Base-by-base conservation (phyloP, 2,888 invertebrate species). In the Hydropsyche betteni region DNA sequence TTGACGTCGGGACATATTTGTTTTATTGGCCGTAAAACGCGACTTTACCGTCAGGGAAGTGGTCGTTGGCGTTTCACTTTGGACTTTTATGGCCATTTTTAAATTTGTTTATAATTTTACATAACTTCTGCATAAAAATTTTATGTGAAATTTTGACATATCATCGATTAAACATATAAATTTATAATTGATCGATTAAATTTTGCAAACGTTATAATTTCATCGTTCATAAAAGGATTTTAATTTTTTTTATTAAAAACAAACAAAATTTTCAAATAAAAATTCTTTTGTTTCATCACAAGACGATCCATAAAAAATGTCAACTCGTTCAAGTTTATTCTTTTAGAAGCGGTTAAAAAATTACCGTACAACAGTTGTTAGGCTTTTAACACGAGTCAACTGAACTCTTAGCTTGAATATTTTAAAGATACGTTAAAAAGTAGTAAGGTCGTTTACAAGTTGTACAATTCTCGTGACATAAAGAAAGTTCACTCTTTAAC, bases 401-500 rank as follows among this genome's bases (percentile, higher is more conserved):
- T 10, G 44, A 44, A 44, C 44, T 44, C 44, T 44, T 44, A 10
- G 44, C 44, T 44, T 44, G 44, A 44, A 44, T 44, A 44, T 44
- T 44, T 44, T 10, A 44, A 44, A 44, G 44, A 2, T 44, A 10
- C 55, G 55, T 55, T 55, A 55, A 55, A 55, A 55, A 44, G 44
- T 44, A 10, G 7, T 10, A 44, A 6, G 44, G 44, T 44, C 44
- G 44, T 44, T 44, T 44, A 58, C 14, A 58, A 58, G 58, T 24
- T 58, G 16, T 64, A 64, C 34, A 64, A 64, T 64, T 64, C 36
- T 12, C n/a, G 34, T n/a, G 64, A 64, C 36, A 34, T 64, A 64
- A 61, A 64, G 64, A 64, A 64, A 64, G 64, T 64, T 64, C 34
- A 12, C 64, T 64, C 36, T 58, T 58, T 4, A 58, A 58, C 58